Evolutionary conservation across 2,113 vertebrate species (phyloP), one percentile per base, ranked within the genome.

Genomic region (Triplophysa dalaica): DNA sequence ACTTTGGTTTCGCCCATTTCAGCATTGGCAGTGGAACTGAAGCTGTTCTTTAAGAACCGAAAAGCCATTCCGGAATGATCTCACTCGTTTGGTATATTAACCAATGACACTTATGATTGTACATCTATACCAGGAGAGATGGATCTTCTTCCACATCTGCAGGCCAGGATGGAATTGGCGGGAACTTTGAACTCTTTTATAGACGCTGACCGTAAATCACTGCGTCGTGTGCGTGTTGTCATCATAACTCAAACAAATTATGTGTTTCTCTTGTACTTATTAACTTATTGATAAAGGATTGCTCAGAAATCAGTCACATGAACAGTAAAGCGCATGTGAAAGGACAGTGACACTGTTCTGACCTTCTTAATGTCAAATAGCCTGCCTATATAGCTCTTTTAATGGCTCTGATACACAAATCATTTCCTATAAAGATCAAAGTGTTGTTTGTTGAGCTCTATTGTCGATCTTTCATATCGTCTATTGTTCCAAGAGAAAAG

Each of bases 21-120:
- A 79, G 82, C 67, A 0, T 24, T 94, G 9, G 85, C 81, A 0
- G 89, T 87, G 1, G 90, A 96, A 83, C 91, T 95, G 24, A 89
- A 89, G 52, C 41, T 52, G 1, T 91, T 85, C 48, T 38, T 94
- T 5, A 79, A 86, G 62, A 83, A 66, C 72, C 87, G 83, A 72
- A 43, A 22, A 6, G 87, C 50, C 12, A 4, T 0, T 62, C n/a
- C 45, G 6, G 62, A 76, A 4, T 52, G 2, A 65, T 26, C 3
- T n/a, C n/a, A 21, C 24, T 24, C 2, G 24, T 21, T 0, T n/a
- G 19, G 7, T 52, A 52, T 14, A 16, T 16, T 17, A 52, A 52
- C 14, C 14, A 52, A 4, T 52, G 13, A 52, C 16, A 52, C 16
- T 3, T 13, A 6, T 13, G 13, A 19, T 52, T 6, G 5, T 64